A percentile compares a stretch with the other conserved stretches of the same genome.
Conservation (phyloP, 2,888 invertebrate species). For the Pterobdella sp. region DNA sequence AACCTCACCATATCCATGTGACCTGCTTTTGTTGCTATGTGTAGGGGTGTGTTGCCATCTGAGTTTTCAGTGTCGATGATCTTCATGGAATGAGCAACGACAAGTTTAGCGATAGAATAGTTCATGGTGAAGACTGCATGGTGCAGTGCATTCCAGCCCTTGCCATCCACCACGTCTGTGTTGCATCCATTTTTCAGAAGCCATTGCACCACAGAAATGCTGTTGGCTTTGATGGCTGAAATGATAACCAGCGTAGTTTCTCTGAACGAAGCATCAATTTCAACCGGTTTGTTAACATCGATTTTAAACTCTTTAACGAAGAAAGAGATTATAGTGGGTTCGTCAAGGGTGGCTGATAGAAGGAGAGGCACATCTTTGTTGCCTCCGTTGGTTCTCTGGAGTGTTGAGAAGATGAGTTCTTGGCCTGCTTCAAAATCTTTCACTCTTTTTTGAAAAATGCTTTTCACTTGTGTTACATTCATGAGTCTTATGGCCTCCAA, state of each 20-base stretch:
- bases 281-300: constrained; percentile 35
- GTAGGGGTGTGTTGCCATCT: constrained; percentile 36
- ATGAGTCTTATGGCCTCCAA: constrained; percentile 17
- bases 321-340: constrained; percentile 36
- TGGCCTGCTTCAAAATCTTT: neutral
- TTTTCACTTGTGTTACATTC: neutral
- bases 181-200: constrained; percentile 36
- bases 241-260: constrained; percentile 35
- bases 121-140: constrained; percentile 35
- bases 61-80: constrained; percentile 34
- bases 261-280: constrained; percentile 27
- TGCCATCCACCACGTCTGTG: constrained; percentile 36
- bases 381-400: constrained; percentile 19
- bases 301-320: constrained; percentile 33
- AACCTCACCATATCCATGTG: constrained; percentile 37
- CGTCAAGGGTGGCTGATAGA: constrained; percentile 35
- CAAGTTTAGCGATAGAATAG: constrained; percentile 36
- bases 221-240: constrained; percentile 32
- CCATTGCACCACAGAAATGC: constrained; percentile 35
- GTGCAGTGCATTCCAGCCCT: constrained; percentile 38
- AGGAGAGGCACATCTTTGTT: constrained; percentile 36
- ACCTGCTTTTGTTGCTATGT: constrained; percentile 38
- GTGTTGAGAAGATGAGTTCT: constrained; percentile 17
- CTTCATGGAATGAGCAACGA: constrained; percentile 33
- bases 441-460: constrained; percentile 8